Evolutionary conservation across 2,797 vertebrate genomes (phyloP).

Genomic region (Protosalanx chinensis): DNA sequence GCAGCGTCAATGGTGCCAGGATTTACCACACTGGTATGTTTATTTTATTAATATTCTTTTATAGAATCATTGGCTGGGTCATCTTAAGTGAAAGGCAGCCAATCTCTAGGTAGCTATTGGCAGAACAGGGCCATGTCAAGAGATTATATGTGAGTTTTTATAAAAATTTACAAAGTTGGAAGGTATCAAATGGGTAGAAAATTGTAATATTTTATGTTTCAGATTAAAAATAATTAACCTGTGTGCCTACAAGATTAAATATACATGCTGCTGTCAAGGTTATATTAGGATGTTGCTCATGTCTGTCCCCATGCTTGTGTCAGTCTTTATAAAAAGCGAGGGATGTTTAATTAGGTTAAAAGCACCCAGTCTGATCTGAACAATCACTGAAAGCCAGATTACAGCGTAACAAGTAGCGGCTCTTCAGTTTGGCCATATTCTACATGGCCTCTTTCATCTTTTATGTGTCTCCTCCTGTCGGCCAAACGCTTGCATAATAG

Average conservation of each 20-base stretch:
- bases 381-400: constrained; percentile 41
- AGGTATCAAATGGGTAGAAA: not conserved
- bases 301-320: not conserved
- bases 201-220: not conserved
- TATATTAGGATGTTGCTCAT: not conserved
- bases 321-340: constrained; percentile 15
- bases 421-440: constrained; percentile 50
- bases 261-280: not conserved
- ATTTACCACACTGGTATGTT: constrained; percentile 31
- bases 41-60: constrained; percentile 27
- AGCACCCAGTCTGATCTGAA: constrained; percentile 44
- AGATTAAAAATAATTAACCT: not conserved
- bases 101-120: constrained; percentile 20
- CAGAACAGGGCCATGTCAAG: not conserved
- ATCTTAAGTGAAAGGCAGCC: constrained; percentile 21
- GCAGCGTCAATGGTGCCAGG: constrained; percentile 47
- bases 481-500: constrained; percentile 53
- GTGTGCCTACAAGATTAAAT: not conserved
- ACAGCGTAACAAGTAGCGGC: constrained; percentile 27
- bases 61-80: constrained; percentile 50
- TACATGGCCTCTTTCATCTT: constrained; percentile 38
- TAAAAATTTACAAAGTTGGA: not conserved
- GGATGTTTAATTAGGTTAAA: constrained; percentile 54
- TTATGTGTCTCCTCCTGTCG: constrained; percentile 44
- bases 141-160: not conserved